A percentile compares a stretch with the other conserved stretches of the same genome.
phyloP scores from a whole-genome alignment of 2,888 invertebrate genomes.

The Napeogenes inachia region DNA sequence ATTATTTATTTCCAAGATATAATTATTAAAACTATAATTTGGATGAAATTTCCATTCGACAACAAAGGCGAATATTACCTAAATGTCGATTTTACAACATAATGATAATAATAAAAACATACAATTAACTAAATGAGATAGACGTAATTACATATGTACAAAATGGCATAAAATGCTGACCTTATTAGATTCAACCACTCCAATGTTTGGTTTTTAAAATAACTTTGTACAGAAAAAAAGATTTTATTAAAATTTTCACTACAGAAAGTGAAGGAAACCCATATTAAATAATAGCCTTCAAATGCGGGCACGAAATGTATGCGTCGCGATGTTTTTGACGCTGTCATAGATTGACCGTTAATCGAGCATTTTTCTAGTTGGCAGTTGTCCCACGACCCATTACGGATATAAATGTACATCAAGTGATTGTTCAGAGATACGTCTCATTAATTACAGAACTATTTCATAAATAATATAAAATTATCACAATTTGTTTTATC shows the following conservation, averaged over 20 bases:
- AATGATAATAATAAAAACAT: not conserved
- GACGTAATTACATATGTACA: conserved; percentile 11
- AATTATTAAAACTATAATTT: not conserved
- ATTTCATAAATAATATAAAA: conserved; percentile 25
- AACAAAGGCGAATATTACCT: not conserved
- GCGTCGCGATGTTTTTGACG: no score
- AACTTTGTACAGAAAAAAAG: no score
- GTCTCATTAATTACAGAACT: conserved; percentile 13
- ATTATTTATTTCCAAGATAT: not conserved
- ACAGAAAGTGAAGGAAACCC: no score
- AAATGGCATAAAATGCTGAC: conserved; percentile 9
- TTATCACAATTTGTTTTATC: conserved; percentile 22
- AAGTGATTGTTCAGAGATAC: conserved; percentile 15
- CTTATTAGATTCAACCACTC: not conserved
- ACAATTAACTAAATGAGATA: not conserved
- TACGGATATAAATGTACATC: not conserved
- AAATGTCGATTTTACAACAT: conserved; percentile 2
- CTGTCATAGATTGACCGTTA: no score
- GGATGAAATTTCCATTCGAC: not conserved
- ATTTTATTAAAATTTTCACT: no score
- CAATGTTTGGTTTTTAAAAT: conserved; percentile 1
- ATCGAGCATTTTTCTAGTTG: no score
- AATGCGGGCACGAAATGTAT: no score
- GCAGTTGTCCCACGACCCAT: no score
- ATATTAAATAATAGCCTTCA: no score